Evolutionary conservation across 2,888 invertebrate species (phyloP).

Genomic region (Aethes cnicana): DNA sequence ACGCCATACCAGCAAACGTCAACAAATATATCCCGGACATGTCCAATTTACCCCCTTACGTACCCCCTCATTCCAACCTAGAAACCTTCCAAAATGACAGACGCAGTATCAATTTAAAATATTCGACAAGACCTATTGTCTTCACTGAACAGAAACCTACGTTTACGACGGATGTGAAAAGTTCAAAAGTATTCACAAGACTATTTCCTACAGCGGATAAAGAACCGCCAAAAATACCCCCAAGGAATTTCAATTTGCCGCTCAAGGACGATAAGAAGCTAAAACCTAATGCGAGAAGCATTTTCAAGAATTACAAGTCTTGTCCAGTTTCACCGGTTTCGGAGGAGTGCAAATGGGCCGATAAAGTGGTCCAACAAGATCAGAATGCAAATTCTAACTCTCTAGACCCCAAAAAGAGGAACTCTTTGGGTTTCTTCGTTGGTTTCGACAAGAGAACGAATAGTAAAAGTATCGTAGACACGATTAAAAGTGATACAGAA

Average conservation of each 20-base stretch:
- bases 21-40: slow-evolving; percentile 69
- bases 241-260: slow-evolving; percentile 70
- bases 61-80: slow-evolving; percentile 72
- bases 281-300: slow-evolving; percentile 75
- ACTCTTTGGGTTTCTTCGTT: slow-evolving; percentile 85
- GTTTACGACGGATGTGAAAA: slow-evolving; percentile 67
- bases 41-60: slow-evolving; percentile 62
- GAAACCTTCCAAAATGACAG: slow-evolving; percentile 44
- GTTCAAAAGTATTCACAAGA: slow-evolving; percentile 72
- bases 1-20: slow-evolving; percentile 77
- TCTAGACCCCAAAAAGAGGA: slow-evolving; percentile 76
- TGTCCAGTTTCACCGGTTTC: slow-evolving; percentile 92
- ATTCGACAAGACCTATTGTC: slow-evolving; percentile 55
- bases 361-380: slow-evolving; percentile 61
- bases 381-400: slow-evolving; percentile 52
- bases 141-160: slow-evolving; percentile 64
- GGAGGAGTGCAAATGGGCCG: slow-evolving; percentile 87
- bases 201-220: slow-evolving; percentile 59
- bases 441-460: slow-evolving; percentile 78
- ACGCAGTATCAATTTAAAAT: slow-evolving; percentile 50
- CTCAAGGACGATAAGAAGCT: slow-evolving; percentile 64
- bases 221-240: slow-evolving; percentile 55
- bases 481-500: slow-evolving; percentile 84
- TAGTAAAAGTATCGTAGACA: slow-evolving; percentile 83
- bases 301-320: slow-evolving; percentile 87